Percentiles rank a stretch among this genome's conserved stretches.
Evolutionary conservation across 2,113 vertebrate species (phyloP).

Genomic region (Athene noctua): DNA sequence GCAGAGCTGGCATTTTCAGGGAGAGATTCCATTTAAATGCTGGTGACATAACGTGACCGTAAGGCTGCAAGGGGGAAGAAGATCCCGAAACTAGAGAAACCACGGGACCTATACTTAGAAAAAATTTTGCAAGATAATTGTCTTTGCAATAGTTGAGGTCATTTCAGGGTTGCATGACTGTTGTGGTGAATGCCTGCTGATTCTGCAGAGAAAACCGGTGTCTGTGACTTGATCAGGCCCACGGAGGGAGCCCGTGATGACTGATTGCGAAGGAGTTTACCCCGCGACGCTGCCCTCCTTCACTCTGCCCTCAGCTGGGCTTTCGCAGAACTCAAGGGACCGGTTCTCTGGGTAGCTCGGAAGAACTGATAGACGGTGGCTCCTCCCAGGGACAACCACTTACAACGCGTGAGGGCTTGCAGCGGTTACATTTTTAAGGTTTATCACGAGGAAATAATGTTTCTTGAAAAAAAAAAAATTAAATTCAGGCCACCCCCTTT

Average conservation of each 20-base stretch:
- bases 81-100: neutral
- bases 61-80: neutral
- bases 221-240: neutral
- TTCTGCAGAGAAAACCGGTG: neutral
- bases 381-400: neutral
- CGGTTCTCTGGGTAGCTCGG: neutral
- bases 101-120: neutral
- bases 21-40: neutral
- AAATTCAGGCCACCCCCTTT: neutral
- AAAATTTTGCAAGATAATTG: neutral
- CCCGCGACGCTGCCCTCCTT: neutral
- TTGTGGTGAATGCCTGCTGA: neutral
- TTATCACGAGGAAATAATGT: neutral
- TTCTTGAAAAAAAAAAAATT: neutral
- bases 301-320: neutral
- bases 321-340: neutral
- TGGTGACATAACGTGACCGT: neutral
- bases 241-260: neutral
- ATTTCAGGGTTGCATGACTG: neutral
- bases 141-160: slow-evolving; percentile 11
- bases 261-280: neutral
- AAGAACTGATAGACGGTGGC: neutral
- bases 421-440: neutral
- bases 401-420: rapidly evolving
- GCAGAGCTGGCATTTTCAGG: neutral